These are phyloP conservation scores for Galendromus occidentalis DNA, from an alignment of 1,140 invertebrate genomes.

Conservation along the genomic window DNA sequence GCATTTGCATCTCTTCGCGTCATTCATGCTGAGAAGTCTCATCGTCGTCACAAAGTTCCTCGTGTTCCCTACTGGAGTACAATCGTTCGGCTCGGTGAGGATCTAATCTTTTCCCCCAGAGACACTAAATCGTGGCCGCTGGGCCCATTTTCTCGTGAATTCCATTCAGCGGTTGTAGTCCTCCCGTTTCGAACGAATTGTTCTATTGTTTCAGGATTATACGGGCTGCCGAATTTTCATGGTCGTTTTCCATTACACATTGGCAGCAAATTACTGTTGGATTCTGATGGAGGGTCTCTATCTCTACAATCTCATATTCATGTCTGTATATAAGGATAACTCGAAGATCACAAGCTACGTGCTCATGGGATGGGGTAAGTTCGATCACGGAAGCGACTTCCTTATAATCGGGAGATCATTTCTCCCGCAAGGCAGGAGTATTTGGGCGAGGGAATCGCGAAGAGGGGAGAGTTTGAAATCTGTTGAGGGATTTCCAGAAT, in stretches of 20 bases:
- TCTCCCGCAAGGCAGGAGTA: no score
- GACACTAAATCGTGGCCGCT: no score
- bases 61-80: background rate
- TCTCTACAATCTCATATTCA: constrained; percentile 52
- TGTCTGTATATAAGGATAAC: constrained; percentile 47
- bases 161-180: no score
- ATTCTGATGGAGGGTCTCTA: constrained; percentile 62
- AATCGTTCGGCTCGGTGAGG: background rate
- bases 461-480: no score
- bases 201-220: constrained; percentile 26
- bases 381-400: no score
- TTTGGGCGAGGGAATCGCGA: no score
- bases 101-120: background rate
- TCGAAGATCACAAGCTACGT: constrained; percentile 44
- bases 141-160: no score
- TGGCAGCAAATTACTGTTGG: constrained; percentile 56
- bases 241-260: constrained; percentile 45
- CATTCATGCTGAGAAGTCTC: constrained; percentile 43
- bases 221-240: constrained; percentile 49
- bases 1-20: constrained; percentile 47
- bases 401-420: background rate
- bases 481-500: no score
- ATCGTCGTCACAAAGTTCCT: constrained; percentile 22
- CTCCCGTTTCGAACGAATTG: no score
- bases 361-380: constrained; percentile 49